Conservation (phyloP, 2,888 invertebrate species). For the Eupithecia inturbata region DNA sequence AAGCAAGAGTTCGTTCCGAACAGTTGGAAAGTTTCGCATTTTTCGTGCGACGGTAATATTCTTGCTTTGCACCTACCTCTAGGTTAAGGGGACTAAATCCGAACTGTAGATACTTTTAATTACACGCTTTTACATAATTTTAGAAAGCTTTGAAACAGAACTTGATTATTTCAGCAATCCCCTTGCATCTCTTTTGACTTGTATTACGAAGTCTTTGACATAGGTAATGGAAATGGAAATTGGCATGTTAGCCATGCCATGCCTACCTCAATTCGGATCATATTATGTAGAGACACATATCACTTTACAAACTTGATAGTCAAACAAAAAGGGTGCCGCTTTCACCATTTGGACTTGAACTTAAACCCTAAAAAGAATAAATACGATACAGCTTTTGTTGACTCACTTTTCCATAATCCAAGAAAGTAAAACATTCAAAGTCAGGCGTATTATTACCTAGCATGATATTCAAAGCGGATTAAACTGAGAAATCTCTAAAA, state of each 20-base stretch:
- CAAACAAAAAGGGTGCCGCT: background rate
- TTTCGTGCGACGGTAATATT: constrained; percentile 17
- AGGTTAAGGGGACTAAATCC: background rate
- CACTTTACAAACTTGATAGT: no score
- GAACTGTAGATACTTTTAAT: no score
- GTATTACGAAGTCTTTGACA: background rate
- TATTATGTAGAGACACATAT: no score
- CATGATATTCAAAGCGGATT: constrained; percentile 19
- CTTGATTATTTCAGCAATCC: background rate
- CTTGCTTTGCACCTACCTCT: background rate
- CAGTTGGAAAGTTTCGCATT: constrained; percentile 24
- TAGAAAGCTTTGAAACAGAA: background rate
- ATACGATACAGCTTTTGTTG: background rate
- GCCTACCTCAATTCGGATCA: background rate
- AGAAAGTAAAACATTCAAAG: constrained; percentile 13
- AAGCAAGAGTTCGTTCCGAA: constrained; percentile 23
- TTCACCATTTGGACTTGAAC: background rate
- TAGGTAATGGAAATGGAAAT: background rate
- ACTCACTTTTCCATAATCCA: background rate
- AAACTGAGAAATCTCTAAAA: constrained; percentile 24
- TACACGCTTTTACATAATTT: constrained; percentile 11
- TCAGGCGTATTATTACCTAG: constrained; percentile 5
- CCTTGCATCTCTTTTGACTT: background rate
- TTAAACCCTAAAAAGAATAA: background rate
- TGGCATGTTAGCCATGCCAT: background rate